These are phyloP conservation scores for Vespertilio murinus DNA, from an alignment of 2,797 vertebrate genomes.

Conservation along the genomic window DNA sequence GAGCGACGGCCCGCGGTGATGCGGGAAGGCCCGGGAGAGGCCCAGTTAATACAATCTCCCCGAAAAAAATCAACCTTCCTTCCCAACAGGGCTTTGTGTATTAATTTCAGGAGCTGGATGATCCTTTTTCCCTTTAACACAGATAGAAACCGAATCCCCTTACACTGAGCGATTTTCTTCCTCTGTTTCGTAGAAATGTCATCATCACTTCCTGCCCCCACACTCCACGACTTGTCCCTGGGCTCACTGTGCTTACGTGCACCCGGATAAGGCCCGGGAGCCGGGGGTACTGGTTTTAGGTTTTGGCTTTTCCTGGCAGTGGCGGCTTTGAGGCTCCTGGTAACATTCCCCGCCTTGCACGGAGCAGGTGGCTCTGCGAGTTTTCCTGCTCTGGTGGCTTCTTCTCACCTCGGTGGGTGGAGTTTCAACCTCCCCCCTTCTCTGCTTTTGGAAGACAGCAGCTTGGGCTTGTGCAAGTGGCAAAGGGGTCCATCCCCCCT, in stretches of 20 bases:
- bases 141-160: slow-evolving; percentile 65
- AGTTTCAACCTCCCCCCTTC: slow-evolving; percentile 51
- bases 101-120: slow-evolving; percentile 70
- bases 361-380: slow-evolving; percentile 70
- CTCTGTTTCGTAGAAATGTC: slow-evolving; percentile 75
- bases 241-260: slow-evolving; percentile 77
- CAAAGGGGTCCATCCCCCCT: neutral
- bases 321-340: slow-evolving; percentile 82
- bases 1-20: neutral
- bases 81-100: slow-evolving; percentile 62
- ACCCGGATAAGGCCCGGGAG: slow-evolving; percentile 79
- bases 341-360: slow-evolving; percentile 70
- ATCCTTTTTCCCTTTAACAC: slow-evolving; percentile 52
- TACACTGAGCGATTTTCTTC: slow-evolving; percentile 57
- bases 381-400: slow-evolving; percentile 59
- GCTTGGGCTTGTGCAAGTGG: slow-evolving; percentile 60
- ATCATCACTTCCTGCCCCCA: slow-evolving; percentile 80
- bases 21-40: neutral
- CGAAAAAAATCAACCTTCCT: slow-evolving; percentile 52
- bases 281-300: slow-evolving; percentile 76
- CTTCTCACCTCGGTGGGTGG: slow-evolving; percentile 49
- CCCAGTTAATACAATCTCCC: slow-evolving; percentile 16
- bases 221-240: slow-evolving; percentile 80
- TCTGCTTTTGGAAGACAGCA: slow-evolving; percentile 75
- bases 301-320: slow-evolving; percentile 79